A percentile compares a stretch with the other conserved stretches of the same genome.
phyloP scores from a whole-genome alignment of 2,797 vertebrate genomes.

The Falco berigora region DNA sequence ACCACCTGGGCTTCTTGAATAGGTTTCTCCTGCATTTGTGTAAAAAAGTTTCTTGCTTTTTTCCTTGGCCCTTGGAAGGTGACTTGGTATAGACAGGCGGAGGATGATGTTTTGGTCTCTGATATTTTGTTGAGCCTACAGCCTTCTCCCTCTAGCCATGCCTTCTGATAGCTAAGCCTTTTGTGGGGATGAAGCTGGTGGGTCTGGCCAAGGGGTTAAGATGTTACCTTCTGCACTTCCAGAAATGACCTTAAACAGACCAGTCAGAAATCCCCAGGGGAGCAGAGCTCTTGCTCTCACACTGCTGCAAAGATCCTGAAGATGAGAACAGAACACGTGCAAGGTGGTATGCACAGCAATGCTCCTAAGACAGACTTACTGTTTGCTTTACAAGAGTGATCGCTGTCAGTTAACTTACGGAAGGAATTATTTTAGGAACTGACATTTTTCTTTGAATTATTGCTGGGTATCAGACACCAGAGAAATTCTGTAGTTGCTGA shows the following conservation, averaged over 20 bases:
- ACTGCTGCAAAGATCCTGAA: background rate
- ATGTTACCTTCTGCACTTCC: background rate
- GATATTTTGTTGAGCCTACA: background rate
- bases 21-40: background rate
- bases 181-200: background rate
- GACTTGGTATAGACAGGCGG: background rate
- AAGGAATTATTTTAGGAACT: background rate
- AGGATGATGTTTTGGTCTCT: background rate
- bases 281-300: background rate
- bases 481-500: background rate
- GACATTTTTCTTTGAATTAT: background rate
- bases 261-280: background rate
- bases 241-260: background rate
- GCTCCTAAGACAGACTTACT: background rate
- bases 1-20: background rate
- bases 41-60: background rate
- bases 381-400: background rate
- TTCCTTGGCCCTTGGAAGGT: background rate
- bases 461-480: background rate
- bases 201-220: background rate
- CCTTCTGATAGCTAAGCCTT: background rate
- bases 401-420: background rate
- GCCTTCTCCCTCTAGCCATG: background rate
- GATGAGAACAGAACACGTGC: background rate
- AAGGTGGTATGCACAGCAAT: background rate